phyloP scores from a whole-genome alignment of 2,113 vertebrate species.

The Pseudopodoces humilis region DNA sequence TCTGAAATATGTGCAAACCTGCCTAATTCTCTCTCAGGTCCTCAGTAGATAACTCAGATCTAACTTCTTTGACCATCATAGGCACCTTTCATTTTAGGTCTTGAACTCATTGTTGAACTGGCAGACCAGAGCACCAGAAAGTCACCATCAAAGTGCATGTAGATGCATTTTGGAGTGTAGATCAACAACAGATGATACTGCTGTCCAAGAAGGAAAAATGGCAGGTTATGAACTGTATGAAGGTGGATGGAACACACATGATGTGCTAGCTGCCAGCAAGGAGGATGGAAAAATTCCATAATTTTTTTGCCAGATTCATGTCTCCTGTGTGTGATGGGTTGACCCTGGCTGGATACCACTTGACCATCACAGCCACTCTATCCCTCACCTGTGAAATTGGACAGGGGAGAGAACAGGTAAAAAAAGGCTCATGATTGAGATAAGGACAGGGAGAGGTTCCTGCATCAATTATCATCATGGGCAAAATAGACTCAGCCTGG shows the following conservation, averaged over 20 bases:
- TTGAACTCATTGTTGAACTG: background rate
- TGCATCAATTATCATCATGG: too few species aligned
- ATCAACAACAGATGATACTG: background rate
- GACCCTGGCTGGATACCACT: background rate
- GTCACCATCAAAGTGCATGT: background rate
- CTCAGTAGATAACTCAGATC: background rate
- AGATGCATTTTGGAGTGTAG: background rate
- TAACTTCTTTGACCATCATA: background rate
- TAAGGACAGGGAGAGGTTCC: background rate
- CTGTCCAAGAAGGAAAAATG: background rate
- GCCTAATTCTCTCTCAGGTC: background rate
- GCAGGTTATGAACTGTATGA: background rate
- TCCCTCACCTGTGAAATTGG: background rate
- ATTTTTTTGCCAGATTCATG: background rate
- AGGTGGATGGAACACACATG: background rate
- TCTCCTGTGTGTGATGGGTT: background rate
- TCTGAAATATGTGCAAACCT: background rate
- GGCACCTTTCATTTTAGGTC: background rate
- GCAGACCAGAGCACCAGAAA: background rate
- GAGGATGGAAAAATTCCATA: background rate
- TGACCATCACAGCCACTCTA: fast-evolving
- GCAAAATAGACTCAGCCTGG: background rate
- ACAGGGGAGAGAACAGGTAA: background rate
- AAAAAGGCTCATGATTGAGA: background rate
- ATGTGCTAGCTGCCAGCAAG: background rate